Evolutionary conservation across 2,888 invertebrate species (phyloP).

Genomic region (Thymelicus sylvestris): DNA sequence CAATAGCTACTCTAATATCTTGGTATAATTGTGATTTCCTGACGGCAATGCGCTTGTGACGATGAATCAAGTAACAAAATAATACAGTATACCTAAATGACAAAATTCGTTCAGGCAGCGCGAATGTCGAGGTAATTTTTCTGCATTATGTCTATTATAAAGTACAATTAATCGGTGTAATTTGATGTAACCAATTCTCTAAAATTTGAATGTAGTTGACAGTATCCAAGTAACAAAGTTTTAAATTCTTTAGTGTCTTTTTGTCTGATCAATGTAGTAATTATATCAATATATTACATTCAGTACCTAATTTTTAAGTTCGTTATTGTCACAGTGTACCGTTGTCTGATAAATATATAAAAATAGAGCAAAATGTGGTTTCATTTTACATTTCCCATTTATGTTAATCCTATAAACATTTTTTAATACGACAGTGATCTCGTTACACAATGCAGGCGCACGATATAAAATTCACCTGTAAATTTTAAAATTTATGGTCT

Average conservation of each 20-base stretch:
- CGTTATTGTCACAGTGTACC: slow-evolving; percentile 85
- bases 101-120: slow-evolving; percentile 30
- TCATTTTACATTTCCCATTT: slow-evolving; percentile 55
- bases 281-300: slow-evolving; percentile 70
- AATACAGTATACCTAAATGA: no score
- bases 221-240: slow-evolving; percentile 53
- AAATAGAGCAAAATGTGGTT: slow-evolving; percentile 77
- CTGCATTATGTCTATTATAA: slow-evolving; percentile 49
- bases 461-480: no score
- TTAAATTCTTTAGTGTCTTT: slow-evolving; percentile 59
- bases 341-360: slow-evolving; percentile 85
- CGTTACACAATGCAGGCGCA: no score
- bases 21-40: neutral
- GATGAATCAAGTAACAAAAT: neutral
- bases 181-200: slow-evolving; percentile 53
- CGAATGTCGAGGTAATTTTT: slow-evolving; percentile 28
- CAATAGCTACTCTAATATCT: no score
- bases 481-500: no score
- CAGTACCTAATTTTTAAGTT: slow-evolving; percentile 73
- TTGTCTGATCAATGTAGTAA: slow-evolving; percentile 65
- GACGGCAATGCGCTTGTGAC: neutral
- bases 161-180: slow-evolving; percentile 62
- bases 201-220: slow-evolving; percentile 57
- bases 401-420: neutral
- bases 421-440: no score